Evolutionary conservation across 2,888 invertebrate species (phyloP), one percentile per base, ranked within the genome.

Genomic region (Neelides folsomi): DNA sequence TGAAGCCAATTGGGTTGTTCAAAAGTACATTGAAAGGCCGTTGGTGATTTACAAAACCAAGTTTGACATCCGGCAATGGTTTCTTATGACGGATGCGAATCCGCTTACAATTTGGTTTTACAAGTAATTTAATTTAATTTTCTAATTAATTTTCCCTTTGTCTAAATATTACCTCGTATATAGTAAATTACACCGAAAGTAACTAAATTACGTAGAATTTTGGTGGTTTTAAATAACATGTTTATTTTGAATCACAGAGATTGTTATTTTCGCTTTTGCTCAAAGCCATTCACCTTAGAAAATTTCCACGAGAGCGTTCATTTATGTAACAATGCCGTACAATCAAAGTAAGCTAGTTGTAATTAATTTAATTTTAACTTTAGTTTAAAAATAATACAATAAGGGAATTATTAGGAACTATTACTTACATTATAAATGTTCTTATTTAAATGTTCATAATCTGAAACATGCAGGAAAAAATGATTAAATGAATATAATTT

Each of bases 61-160:
- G 73, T 93, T 93, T 69, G 93, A 93, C 71, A 92, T 93, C 63
- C 78, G 93, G 5, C 93, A 93, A 71, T 93, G 93, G 93, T 93
- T 93, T 72, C 73, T 93, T 57, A 82, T 93, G 20, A 89, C 92
- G 1, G 86, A 83, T 69, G 85, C 87, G 66, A 86, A 89, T 67
- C 93, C 93, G 0, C 72, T 93, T 36, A 85, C 86, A 0, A 80
- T 93, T 56, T 93, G 90, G 89, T 82, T 93, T 75, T 93, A 92
- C 74, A 84, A 83, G 83, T 83, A 75, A 69, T 67, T 58, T 13
- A 49, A 51, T 50, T n/a, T n/a, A n/a, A n/a, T n/a, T n/a, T n/a
- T n/a, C n/a, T n/a, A n/a, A n/a, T n/a, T n/a, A n/a, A 52, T 19
- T 47, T 48, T 47, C 20, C 10, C 9, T 13, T 7, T 13, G 27